Base-by-base conservation (phyloP, 2,113 vertebrate genomes). In the Petrocephalus microphthalmus region DNA sequence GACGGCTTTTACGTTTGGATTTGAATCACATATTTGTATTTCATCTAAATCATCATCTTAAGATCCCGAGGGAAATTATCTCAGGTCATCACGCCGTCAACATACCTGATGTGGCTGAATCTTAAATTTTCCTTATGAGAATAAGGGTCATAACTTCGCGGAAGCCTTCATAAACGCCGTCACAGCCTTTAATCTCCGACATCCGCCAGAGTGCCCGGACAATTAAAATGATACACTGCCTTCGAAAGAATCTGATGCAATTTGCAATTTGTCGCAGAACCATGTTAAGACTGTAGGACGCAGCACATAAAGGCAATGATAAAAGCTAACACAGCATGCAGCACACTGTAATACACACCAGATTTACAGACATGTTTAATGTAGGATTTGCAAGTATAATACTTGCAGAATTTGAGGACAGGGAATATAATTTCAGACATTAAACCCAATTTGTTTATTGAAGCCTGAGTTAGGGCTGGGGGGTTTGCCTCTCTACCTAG, bases 341-440 rank as follows among this genome's bases (percentile, higher is more conserved):
- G 51, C 6, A 42, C 25, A 29, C 33, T 54, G 45, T 54, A 49
- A 85, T 54, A 49, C 37, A 54, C 84, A 54, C 25, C 29, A 33
- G 25, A 85, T 53, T 85, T 85, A 54, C 84, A 54, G 51, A 54
- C 84, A 54, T 54, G 84, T 85, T 85, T 85, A 85, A 54, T 54
- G 84, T 54, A 54, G 84, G 49, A 85, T 85, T 85, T 85, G 84
- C 84, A 85, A 85, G 84, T 85, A 85, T 53, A 85, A 85, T 53
- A 85, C 49, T 33, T 54, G 13, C 52, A 56, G 52, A 85, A 29
- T 85, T 56, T 85, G 51, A 56, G 84, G 52, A 85, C 17, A 85
- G 84, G 71, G 52, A 85, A 54, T 33, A 85, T 51, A 85, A 85
- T 85, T 56, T 85, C n/a, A 13, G 6, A 56, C 52, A 85, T 54